Conservation (phyloP, 2,888 invertebrate genomes). For the Aporophyla lueneburgensis region DNA sequence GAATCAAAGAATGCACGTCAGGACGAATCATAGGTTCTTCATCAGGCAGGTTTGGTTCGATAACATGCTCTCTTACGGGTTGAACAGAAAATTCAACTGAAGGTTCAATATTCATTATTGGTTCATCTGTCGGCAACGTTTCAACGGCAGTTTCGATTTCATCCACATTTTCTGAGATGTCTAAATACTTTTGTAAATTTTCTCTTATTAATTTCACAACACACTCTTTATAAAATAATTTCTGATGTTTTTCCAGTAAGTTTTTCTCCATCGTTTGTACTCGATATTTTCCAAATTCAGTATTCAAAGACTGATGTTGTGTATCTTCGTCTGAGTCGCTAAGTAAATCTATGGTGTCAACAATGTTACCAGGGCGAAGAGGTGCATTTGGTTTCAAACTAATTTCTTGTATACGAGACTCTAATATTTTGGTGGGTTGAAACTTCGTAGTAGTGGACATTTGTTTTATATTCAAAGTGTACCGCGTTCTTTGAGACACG, state of each 20-base stretch:
- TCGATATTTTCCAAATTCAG: slow-evolving; percentile 81
- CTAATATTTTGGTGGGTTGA: slow-evolving; percentile 65
- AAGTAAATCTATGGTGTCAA: slow-evolving; percentile 83
- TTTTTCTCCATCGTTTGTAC: slow-evolving; percentile 67
- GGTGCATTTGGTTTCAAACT: slow-evolving; percentile 34
- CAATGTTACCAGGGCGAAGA: neutral
- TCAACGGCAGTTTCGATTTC: neutral
- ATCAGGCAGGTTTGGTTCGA: slow-evolving; percentile 4
- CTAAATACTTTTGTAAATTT: slow-evolving; percentile 35
- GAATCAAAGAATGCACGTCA: neutral
- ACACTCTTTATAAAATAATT: slow-evolving; percentile 77
- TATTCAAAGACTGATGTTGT: slow-evolving; percentile 67
- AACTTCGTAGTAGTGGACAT: slow-evolving; percentile 59
- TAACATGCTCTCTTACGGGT: slow-evolving; percentile 1
- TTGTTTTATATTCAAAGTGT: slow-evolving; percentile 81
- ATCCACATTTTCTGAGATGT: neutral
- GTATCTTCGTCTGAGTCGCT: slow-evolving; percentile 84
- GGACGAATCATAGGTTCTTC: neutral
- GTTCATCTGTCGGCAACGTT: slow-evolving; percentile 9
- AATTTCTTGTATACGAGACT: slow-evolving; percentile 70
- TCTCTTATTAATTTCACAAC: slow-evolving; percentile 72
- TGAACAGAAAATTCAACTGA: neutral
- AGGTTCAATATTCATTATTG: neutral
- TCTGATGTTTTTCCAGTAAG: slow-evolving; percentile 76
- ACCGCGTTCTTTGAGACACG: slow-evolving; percentile 71